A percentile compares a stretch with the other conserved stretches of the same genome.
Evolutionary conservation across 2,888 invertebrate genomes (phyloP).

Genomic region (Syrista parreyssii): DNA sequence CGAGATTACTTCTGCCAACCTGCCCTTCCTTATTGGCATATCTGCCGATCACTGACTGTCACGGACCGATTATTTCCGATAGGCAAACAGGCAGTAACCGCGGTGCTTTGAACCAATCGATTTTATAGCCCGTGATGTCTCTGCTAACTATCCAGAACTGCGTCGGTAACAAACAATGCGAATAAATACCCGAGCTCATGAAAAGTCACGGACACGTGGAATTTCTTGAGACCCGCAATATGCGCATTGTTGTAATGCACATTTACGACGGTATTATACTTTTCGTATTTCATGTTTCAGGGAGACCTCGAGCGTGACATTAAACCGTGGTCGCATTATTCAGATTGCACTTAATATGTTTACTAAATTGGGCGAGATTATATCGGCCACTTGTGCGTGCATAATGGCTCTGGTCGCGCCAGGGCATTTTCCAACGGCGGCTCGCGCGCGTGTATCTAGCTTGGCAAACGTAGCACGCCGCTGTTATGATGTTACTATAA

Average conservation of each 20-base stretch:
- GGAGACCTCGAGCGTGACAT: conserved; percentile 30
- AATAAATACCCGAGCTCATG: not conserved
- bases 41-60: conserved; percentile 45
- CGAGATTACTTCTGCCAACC: conserved; percentile 30
- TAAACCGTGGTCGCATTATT: conserved; percentile 52
- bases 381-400: conserved; percentile 48
- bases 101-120: conserved; percentile 11
- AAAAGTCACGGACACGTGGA: not conserved
- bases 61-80: conserved; percentile 40
- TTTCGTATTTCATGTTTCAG: not conserved
- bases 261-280: not conserved
- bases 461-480: not conserved
- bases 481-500: not conserved
- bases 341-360: conserved; percentile 56
- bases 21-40: conserved; percentile 49
- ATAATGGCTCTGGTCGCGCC: conserved; percentile 35
- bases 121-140: conserved; percentile 5
- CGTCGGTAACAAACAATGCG: not conserved
- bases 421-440: not conserved
- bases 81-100: conserved; percentile 26
- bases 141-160: not conserved
- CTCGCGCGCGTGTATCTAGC: not conserved
- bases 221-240: not conserved
- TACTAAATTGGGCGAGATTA: conserved; percentile 54
- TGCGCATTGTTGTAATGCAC: not conserved